Evolutionary conservation across 2,113 vertebrate genomes (phyloP), one percentile per base, ranked within the genome.

Genomic region (Barbus barbus): DNA sequence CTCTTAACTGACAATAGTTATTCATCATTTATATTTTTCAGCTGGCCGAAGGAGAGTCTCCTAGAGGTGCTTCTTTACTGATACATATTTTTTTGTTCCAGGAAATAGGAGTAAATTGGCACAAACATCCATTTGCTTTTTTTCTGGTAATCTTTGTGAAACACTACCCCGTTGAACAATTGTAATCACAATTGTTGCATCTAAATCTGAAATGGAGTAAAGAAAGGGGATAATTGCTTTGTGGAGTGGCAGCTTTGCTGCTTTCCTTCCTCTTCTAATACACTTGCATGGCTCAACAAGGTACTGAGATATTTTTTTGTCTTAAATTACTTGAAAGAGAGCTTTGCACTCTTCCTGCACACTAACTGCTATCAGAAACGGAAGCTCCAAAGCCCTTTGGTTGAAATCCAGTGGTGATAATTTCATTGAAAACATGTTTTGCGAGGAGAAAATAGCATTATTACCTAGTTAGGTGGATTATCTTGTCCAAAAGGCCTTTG

Each of bases 391-490:
- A 83, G 85, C 83, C 86, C 81, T 83, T 75, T 78, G 83, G 74
- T 86, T 87, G 86, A 88, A 88, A 86, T 88, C 80, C 80, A 78
- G 84, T 81, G 79, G 63, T 84, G 86, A 88, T 88, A 89, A 90
- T 89, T 88, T 82, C 82, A 86, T 89, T 86, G 84, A 86, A 87
- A 88, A 87, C 86, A 89, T 90, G 87, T 91, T 89, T 91, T 91
- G 87, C 56, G 67, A 84, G 73, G 76, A 79, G 85, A 84, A 90
- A 90, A 90, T 91, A 86, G 67, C 87, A 90, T 88, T 90, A 88
- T 90, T 91, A 86, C 86, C 85, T 91, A 84, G 85, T 90, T 90
- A 88, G 85, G 75, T 78, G 84, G 85, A 89, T 88, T 79, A 86
- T 87, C 86, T 86, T 46, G 86, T 85, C 82, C 88, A 84, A 78